Base-by-base conservation (phyloP, 2,888 invertebrate genomes). In the Uropetala carovei region DNA sequence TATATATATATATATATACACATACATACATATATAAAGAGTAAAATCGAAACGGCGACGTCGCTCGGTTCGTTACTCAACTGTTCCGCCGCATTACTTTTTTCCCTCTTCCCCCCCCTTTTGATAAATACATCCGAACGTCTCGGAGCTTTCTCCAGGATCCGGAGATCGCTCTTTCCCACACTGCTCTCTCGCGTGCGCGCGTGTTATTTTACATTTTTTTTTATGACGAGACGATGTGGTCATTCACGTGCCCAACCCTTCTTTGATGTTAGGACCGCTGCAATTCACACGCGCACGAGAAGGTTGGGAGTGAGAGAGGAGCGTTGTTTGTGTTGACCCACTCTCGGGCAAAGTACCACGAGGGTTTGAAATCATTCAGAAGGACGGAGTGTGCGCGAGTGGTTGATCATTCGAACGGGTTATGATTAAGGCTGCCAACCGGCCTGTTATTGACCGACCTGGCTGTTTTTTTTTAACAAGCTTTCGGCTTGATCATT, bases 61-160 rank as follows among this genome's bases (percentile, higher is more conserved):
- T 27, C 2, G 22, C 75, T 14, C 10, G 22, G 22, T 75, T 27
- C 75, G 75, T 75, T 75, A 75, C 75, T 75, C 75, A 75, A 75
- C 75, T 27, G 75, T 27, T 75, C 75, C 75, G 75, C 75, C 18
- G 75, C 68, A 18, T 22, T 10, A 22, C 10, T 22, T 8, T 68
- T 22, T 27, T 75, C n/a, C n/a, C n/a, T 75, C 27, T 75, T 75
- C 27, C 3, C 43, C 22, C 75, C 75, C 27, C 75, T 22, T 75
- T 75, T 27, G 75, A 75, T 75, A 75, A 75, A 75, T 75, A 75
- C 22, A 27, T 75, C 75, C 75, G 75, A 75, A 75, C 75, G 68
- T 68, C 68, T 68, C n/a, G 75, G 27, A 75, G 75, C 75, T 75
- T 75, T 75, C 75, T 75, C 75, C 16, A n/a, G 68, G 22, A 68